Evolutionary conservation across 2,888 invertebrate species (phyloP).

Genomic region (Embidobia sp.): DNA sequence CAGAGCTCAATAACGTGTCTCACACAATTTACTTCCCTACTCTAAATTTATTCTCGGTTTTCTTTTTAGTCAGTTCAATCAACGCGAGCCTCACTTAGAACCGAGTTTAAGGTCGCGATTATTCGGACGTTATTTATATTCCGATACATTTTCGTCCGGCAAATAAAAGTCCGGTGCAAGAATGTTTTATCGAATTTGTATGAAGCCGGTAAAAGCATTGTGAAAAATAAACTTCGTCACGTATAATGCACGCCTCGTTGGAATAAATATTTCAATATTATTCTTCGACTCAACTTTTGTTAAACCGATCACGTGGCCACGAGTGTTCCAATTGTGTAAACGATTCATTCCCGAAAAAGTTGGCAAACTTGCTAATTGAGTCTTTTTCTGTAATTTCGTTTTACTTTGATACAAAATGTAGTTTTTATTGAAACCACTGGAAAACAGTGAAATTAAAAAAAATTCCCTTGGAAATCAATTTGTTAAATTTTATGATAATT

Average conservation of each 20-base stretch:
- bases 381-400: too few relatives aligned
- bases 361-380: too few relatives aligned
- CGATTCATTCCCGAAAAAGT: conserved; percentile 32
- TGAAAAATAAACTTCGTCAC: conserved; percentile 33
- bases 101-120: conserved; percentile 5
- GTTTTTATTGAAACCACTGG: too few relatives aligned
- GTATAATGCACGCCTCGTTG: conserved; percentile 29
- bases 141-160: conserved; percentile 4
- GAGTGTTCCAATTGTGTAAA: conserved; percentile 30
- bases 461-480: too few relatives aligned
- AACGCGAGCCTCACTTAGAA: background rate
- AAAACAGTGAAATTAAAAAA: too few relatives aligned
- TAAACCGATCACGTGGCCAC: conserved; percentile 25
- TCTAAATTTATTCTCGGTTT: background rate
- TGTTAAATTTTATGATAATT: too few relatives aligned
- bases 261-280: conserved; percentile 32
- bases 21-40: background rate
- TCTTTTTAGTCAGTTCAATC: background rate
- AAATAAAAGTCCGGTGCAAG: conserved; percentile 18
- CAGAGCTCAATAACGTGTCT: background rate
- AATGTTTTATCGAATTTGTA: conserved; percentile 32
- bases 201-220: conserved; percentile 22
- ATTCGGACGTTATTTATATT: conserved; percentile 23
- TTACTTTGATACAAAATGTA: too few relatives aligned
- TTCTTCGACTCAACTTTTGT: conserved; percentile 26